Evolutionary conservation across 2,113 vertebrate genomes (phyloP), one percentile per base, ranked within the genome.

Genomic region (Cettia cetti): DNA sequence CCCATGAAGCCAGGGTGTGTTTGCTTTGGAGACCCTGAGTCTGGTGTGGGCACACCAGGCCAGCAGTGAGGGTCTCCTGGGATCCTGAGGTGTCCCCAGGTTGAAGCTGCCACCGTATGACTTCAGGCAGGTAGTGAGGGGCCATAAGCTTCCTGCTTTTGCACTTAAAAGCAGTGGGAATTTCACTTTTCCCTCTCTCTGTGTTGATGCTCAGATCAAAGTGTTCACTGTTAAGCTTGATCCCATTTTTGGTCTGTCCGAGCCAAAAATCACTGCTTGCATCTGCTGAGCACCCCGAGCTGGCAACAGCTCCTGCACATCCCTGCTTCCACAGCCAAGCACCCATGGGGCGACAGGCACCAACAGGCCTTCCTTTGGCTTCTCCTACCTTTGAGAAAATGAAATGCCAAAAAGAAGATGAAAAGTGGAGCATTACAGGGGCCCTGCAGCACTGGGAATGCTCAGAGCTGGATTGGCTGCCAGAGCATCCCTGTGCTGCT

Each of bases 221-320:
- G 35, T 3, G 2, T 24, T 21, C 52, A 45, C 16, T 11, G 15
- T 24, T 4, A 2, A 33, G 39, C 24, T 68, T 1, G 0, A n/a
- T 50, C 40, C 53, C 65, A 11, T 75, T 94, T 93, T 59, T 0
- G 0, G 31, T 70, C 69, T n/a, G 6, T 47, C 2, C 9, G 39
- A 85, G 69, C 47, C 47, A 79, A 88, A 93, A 92, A 66, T 40
- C 2, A 3, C 39, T 20, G 44, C 47, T 76, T 21, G 40, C 56
- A 57, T 61, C 78, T 75, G 39, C 52, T 22, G 71, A 75, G 39
- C 10, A 1, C 75, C 52, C 28, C 0, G 13, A 75, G 82, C 65
- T 82, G 81, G 81, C 59, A 84, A 42, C 9, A 6, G 50, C 59
- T 87, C 54, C 74, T 2, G 5, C 49, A 5, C 7, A 66, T 20